phyloP scores from a whole-genome alignment of 2,113 vertebrate species.

The Melospiza melodia region DNA sequence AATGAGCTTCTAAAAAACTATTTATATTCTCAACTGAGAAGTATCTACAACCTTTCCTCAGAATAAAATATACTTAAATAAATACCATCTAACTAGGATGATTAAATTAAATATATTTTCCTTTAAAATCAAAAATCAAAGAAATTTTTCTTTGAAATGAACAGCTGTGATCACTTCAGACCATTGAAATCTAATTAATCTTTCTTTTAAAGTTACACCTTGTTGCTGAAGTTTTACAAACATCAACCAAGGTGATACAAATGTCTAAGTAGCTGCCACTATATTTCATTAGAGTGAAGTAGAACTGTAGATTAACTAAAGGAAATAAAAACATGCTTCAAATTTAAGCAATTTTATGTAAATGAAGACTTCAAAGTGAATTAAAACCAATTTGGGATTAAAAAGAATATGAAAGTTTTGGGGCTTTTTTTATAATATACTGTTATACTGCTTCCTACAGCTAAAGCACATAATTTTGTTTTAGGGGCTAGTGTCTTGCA shows the following conservation, averaged over 20 bases:
- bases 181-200: not conserved
- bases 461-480: not conserved
- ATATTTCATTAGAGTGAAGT: not conserved
- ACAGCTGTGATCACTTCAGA: not conserved
- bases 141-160: not conserved
- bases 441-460: not conserved
- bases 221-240: not conserved
- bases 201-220: not conserved
- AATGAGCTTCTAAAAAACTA: not conserved
- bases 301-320: not conserved
- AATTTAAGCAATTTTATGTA: not conserved
- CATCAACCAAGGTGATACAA: not conserved
- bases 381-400: not conserved
- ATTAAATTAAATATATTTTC: not conserved
- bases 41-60: not conserved
- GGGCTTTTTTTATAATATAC: not conserved
- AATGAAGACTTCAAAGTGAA: not conserved
- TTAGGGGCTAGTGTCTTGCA: not conserved
- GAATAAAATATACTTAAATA: not conserved
- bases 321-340: not conserved
- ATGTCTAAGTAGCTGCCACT: not conserved
- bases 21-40: not conserved
- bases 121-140: not conserved
- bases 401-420: not conserved
- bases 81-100: not conserved